A percentile compares a stretch with the other conserved stretches of the same genome.
phyloP scores from a whole-genome alignment of 37 sponge, comb jelly and placozoan species.

The Aphrocallistes beatrix region DNA sequence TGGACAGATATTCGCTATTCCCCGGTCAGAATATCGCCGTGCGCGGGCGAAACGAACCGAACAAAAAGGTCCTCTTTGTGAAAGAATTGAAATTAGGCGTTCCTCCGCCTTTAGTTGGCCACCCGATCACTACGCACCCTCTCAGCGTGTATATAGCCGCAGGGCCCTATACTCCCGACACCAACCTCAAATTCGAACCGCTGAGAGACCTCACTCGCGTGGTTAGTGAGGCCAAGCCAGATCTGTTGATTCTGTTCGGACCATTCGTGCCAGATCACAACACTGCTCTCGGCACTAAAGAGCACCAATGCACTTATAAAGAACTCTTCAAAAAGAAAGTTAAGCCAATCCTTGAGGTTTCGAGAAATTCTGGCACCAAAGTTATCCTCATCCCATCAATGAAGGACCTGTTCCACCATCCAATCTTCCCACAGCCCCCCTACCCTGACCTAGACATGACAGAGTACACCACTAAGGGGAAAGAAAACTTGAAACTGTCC shows the following conservation, averaged over 20 bases:
- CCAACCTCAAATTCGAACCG: background rate
- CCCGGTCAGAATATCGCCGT: constrained; percentile 5
- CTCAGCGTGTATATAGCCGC: background rate
- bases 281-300: background rate
- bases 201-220: background rate
- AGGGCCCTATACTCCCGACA: background rate
- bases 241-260: background rate
- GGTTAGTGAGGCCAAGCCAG: background rate
- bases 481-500: background rate
- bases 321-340: background rate
- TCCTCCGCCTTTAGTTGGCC: background rate
- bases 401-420: background rate
- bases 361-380: background rate
- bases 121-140: constrained; percentile 3
- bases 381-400: background rate
- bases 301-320: background rate
- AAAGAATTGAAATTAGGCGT: background rate
- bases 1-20: background rate
- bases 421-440: background rate
- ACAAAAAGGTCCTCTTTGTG: background rate
- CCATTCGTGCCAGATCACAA: background rate
- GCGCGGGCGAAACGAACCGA: background rate
- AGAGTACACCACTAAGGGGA: background rate
- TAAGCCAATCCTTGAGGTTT: background rate
- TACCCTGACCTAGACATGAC: background rate